phyloP scores from a whole-genome alignment of 2,888 invertebrate genomes.

The Bedellia somnulentella region DNA sequence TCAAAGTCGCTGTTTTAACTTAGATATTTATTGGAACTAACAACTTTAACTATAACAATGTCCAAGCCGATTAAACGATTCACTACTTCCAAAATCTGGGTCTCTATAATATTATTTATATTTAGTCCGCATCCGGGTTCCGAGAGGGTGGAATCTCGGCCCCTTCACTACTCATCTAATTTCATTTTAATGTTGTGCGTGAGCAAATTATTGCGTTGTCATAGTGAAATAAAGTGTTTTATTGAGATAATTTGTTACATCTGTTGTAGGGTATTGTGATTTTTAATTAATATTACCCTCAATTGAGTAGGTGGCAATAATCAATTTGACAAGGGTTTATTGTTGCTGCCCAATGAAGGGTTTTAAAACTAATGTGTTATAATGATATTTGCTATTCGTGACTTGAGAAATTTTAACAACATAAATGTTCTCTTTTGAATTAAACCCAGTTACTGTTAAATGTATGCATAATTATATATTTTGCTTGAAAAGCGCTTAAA shows the following conservation, averaged over 20 bases:
- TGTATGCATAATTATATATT: no score
- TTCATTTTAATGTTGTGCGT: constrained; percentile 52
- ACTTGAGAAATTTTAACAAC: no score
- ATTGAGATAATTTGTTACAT: constrained; percentile 46
- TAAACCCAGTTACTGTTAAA: no score
- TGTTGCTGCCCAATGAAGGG: no score
- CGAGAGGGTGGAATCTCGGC: constrained; percentile 29
- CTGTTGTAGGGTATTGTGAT: constrained; percentile 35
- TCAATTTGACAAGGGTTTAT: no score
- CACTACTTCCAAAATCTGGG: constrained; percentile 26
- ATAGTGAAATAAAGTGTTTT: constrained; percentile 39
- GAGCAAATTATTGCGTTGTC: constrained; percentile 55
- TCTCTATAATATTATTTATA: constrained; percentile 37
- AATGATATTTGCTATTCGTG: no score
- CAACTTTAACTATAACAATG: no score
- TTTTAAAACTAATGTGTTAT: no score
- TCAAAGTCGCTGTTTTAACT: no score
- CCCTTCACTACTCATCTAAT: constrained; percentile 22
- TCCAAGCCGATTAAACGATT: constrained; percentile 46
- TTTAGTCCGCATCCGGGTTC: constrained; percentile 37
- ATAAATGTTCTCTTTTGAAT: no score
- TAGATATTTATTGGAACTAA: no score
- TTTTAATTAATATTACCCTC: constrained; percentile 40
- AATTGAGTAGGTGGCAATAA: constrained; percentile 15
- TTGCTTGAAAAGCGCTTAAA: no score